Percentiles rank a stretch among this genome's conserved stretches.
phyloP scores from a whole-genome alignment of 2,797 vertebrate species.

The Arnoldichthys spilopterus region DNA sequence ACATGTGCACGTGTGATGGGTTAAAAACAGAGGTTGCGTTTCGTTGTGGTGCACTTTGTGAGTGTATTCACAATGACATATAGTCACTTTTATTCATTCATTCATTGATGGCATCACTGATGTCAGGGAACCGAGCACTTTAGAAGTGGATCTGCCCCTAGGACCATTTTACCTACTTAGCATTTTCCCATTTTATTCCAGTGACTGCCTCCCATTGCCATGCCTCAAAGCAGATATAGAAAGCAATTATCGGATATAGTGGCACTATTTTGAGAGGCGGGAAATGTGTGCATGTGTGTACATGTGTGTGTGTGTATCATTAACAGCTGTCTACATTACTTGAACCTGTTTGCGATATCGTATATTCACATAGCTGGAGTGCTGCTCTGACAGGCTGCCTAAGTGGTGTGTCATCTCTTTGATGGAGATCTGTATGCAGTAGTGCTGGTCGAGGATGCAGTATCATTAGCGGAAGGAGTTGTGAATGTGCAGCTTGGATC shows the following conservation, averaged over 20 bases:
- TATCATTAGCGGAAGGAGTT: conserved; percentile 52
- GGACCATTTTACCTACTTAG: background rate
- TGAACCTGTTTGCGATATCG: conserved; percentile 45
- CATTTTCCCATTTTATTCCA: conserved; percentile 12
- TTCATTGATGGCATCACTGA: too few species aligned
- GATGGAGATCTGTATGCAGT: conserved; percentile 42
- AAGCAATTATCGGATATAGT: conserved; percentile 33
- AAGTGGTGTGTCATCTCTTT: conserved; percentile 48
- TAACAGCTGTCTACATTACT: conserved; percentile 33
- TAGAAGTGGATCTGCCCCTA: background rate
- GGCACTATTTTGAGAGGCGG: conserved; percentile 47
- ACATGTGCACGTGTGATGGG: too few species aligned
- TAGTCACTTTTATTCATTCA: too few species aligned
- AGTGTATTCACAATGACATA: too few species aligned
- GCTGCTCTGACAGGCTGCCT: conserved; percentile 23
- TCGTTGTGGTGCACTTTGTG: too few species aligned
- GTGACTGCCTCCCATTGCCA: conserved; percentile 6
- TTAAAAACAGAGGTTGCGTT: too few species aligned
- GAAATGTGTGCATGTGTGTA: conserved; percentile 24
- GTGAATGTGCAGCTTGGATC: conserved; percentile 33
- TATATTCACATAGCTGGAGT: conserved; percentile 45
- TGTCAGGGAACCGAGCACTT: too few species aligned
- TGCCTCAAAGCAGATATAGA: background rate
- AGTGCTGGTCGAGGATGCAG: conserved; percentile 6
- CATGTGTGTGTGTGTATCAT: conserved; percentile 17